phyloP scores from a whole-genome alignment of 2,888 invertebrate species.

The Saturnia pavonia region DNA sequence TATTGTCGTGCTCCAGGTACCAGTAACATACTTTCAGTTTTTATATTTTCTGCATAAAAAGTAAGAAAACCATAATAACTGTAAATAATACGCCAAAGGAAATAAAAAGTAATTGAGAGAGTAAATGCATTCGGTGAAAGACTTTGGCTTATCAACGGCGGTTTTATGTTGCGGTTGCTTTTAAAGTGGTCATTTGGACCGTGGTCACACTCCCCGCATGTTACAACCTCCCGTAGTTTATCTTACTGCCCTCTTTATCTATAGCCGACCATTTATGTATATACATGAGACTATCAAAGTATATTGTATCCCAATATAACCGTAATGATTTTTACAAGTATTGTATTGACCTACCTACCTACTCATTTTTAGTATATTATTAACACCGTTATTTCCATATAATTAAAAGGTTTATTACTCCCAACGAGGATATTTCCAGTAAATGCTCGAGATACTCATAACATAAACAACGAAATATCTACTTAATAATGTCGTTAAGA shows the following conservation, averaged over 20 bases:
- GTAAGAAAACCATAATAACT: neutral
- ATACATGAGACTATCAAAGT: conserved; percentile 22
- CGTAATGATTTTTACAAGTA: neutral
- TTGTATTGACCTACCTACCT: neutral
- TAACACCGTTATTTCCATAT: neutral
- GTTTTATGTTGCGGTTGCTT: conserved; percentile 30
- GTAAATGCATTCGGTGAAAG: conserved; percentile 32
- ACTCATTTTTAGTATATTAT: neutral
- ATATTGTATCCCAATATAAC: conserved; percentile 18
- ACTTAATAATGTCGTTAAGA: too few relatives aligned
- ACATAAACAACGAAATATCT: too few relatives aligned
- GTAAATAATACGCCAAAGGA: conserved; percentile 14
- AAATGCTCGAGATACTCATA: neutral
- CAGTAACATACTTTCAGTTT: too few relatives aligned
- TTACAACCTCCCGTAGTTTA: conserved; percentile 28
- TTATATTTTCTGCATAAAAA: neutral
- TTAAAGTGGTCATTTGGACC: conserved; percentile 38
- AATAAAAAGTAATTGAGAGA: conserved; percentile 32
- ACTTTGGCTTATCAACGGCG: conserved; percentile 35
- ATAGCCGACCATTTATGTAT: conserved; percentile 22
- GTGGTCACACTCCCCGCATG: conserved; percentile 26
- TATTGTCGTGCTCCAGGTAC: too few relatives aligned
- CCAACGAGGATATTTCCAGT: neutral
- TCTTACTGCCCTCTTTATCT: conserved; percentile 26
- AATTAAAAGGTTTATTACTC: neutral